Evolutionary conservation across 2,888 invertebrate genomes (phyloP).

Genomic region (Cantharis nigra): DNA sequence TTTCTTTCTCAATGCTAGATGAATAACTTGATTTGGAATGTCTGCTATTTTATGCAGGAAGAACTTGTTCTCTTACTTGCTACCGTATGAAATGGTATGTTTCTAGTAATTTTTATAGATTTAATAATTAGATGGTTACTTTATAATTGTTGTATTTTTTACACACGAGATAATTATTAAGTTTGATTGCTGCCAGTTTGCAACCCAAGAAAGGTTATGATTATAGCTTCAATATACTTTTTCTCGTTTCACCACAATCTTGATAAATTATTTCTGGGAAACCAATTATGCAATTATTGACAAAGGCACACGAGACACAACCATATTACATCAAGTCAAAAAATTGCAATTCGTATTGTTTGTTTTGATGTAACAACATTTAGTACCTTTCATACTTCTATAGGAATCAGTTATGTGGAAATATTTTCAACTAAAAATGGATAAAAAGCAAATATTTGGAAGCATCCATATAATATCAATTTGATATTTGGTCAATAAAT

Average conservation of each 20-base stretch:
- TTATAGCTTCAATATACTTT: neutral
- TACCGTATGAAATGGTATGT: neutral
- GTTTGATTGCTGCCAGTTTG: neutral
- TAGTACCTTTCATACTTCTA: too few species aligned
- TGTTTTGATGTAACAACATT: neutral
- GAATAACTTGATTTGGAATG: neutral
- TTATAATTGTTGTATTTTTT: neutral
- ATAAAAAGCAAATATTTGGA: neutral
- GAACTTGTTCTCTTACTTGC: neutral
- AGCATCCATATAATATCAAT: too few species aligned
- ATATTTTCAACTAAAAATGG: too few species aligned
- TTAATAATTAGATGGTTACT: neutral
- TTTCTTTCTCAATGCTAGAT: conserved; percentile 3
- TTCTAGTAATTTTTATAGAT: neutral
- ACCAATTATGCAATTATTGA: neutral
- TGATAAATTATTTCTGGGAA: neutral
- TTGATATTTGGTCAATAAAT: too few species aligned
- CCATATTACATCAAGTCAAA: neutral
- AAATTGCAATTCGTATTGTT: neutral
- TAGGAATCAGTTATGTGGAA: too few species aligned
- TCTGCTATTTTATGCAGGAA: neutral
- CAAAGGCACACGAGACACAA: neutral
- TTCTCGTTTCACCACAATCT: neutral
- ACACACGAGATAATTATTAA: neutral
- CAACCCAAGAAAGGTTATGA: neutral